phyloP scores from a whole-genome alignment of 2,113 vertebrate species.

The Tetrao urogallus region DNA sequence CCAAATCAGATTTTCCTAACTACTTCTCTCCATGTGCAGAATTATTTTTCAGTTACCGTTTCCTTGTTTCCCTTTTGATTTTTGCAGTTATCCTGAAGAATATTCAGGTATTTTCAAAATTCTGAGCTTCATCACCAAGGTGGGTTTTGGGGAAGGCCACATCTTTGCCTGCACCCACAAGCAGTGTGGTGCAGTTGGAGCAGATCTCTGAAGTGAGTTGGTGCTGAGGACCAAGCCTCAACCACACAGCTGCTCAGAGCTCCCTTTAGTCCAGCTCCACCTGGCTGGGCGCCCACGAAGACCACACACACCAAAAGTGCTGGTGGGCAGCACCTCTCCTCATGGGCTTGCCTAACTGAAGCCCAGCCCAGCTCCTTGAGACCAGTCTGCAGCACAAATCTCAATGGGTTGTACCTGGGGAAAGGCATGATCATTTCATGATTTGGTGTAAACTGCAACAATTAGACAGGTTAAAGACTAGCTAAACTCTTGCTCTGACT shows the following conservation, averaged over 20 bases:
- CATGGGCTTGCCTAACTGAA: not conserved
- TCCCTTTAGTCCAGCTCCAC: not conserved
- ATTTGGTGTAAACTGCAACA: not conserved
- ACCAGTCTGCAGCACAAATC: not conserved
- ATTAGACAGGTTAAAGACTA: not conserved
- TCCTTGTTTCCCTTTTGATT: not conserved
- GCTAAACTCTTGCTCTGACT: not conserved
- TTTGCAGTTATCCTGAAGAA: not conserved
- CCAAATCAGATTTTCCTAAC: constrained; percentile 45
- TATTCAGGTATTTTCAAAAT: not conserved
- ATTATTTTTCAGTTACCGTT: constrained; percentile 8
- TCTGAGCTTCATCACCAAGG: not conserved
- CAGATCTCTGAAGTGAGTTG: not conserved
- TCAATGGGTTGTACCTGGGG: not conserved
- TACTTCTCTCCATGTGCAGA: not conserved
- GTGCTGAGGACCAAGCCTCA: not conserved
- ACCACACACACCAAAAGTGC: fast-evolving
- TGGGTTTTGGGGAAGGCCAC: not conserved
- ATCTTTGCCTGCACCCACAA: not conserved
- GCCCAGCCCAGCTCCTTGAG: not conserved
- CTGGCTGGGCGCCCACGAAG: not conserved
- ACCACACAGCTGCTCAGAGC: fast-evolving
- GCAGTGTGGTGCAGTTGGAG: not conserved
- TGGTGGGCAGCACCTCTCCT: not conserved
- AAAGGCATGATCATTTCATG: not conserved